Evolutionary conservation across 2,113 vertebrate species (phyloP), one percentile per base, ranked within the genome.

Genomic region (Jacana jacana): DNA sequence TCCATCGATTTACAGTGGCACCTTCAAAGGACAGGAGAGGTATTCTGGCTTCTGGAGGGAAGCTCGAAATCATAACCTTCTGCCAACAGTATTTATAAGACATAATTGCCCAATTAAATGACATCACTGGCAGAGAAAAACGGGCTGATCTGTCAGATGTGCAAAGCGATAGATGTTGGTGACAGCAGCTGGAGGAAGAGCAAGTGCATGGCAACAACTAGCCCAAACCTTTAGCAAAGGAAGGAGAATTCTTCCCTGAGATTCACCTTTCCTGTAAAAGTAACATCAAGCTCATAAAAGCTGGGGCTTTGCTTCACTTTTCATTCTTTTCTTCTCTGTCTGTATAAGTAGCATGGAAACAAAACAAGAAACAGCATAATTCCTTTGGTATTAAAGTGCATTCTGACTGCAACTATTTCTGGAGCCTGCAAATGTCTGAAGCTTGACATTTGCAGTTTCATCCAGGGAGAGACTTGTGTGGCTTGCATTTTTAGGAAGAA

Each of bases 71-170:
- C 55, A 27, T 37, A 97, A 98, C 40, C 97, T 97, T 63, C 98
- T 98, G 77, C 98, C 98, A 87, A 95, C 98, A n/a, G 98, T 98
- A 72, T 98, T 98, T 97, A 96, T 98, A 66, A 98, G 98, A 58
- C 98, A 98, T 91, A 98, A 99, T 98, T 99, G 91, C 97, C 98
- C 58, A 98, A 98, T 95, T 98, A 98, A 96, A 98, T 98, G 15
- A 97, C 97, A 49, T 98, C 98, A 40, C 73, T 98, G 79, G 95
- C 98, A 63, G 98, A 98, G 96, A 98, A 99, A 97, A 98, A 99
- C 51, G 87, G 98, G 80, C 91, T 98, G 73, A 98, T 98, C 31
- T 98, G 97, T 84, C 98, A 98, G 95, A 98, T 97, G 81, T 98
- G 96, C 81, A 97, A 95, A 55, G 76, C 96, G 57, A 98, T 98